Conservation (phyloP, 2,888 invertebrate species). For the Epirrhoe alternata region DNA sequence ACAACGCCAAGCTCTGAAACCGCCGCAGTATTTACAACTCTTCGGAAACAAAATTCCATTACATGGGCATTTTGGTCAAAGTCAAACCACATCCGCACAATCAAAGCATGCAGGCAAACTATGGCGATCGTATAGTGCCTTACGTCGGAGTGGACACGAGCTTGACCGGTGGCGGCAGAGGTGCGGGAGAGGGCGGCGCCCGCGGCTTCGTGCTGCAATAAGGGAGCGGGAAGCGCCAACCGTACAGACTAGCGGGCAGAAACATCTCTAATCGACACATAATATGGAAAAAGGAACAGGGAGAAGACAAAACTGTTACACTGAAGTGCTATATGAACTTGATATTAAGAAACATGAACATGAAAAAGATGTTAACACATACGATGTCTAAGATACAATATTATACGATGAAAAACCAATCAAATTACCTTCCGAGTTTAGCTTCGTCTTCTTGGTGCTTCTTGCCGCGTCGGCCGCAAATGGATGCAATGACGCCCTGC, state of each 20-base stretch:
- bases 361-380: constrained; percentile 33
- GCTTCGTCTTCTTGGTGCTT: constrained; percentile 92
- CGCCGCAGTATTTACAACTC: constrained; percentile 62
- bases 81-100: constrained; percentile 72
- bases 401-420: not conserved
- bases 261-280: constrained; percentile 85
- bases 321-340: constrained; percentile 63
- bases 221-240: constrained; percentile 98
- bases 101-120: constrained; percentile 80
- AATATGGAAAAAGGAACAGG: constrained; percentile 46
- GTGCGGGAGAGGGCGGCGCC: constrained; percentile 91
- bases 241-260: constrained; percentile 93
- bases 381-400: constrained; percentile 13
- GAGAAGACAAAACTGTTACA: constrained; percentile 55
- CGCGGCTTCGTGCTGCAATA: constrained; percentile 96
- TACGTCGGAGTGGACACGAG: constrained; percentile 89
- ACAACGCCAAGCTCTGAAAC: constrained; percentile 59
- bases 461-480: constrained; percentile 88
- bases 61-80: constrained; percentile 44
- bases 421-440: constrained; percentile 92
- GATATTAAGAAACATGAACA: constrained; percentile 43
- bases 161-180: constrained; percentile 91
- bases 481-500: constrained; percentile 88
- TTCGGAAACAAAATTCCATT: constrained; percentile 42
- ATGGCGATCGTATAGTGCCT: constrained; percentile 72